These are phyloP conservation scores for Thunnus thynnus DNA, from an alignment of 2,113 vertebrate species.

Conservation along the genomic window DNA sequence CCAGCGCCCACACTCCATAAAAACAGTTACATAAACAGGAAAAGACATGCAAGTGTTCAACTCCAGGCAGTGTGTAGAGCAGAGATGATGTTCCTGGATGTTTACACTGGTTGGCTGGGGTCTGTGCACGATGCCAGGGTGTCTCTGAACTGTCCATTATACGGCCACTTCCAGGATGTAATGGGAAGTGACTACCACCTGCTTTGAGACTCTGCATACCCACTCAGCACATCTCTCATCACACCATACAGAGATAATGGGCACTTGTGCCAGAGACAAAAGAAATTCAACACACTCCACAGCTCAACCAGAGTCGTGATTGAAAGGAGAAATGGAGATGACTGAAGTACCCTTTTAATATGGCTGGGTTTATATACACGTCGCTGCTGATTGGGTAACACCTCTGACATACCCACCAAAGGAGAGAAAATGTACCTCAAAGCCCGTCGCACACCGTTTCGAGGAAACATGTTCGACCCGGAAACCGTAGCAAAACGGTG, in stretches of 20 bases:
- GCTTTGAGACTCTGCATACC: not conserved
- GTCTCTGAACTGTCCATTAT: not conserved
- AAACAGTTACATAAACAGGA: not conserved
- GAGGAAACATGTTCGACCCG: no score
- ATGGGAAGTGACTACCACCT: not conserved
- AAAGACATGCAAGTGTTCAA: not conserved
- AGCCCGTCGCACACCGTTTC: not conserved
- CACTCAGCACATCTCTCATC: not conserved
- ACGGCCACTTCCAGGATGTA: no score
- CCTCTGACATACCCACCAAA: not conserved
- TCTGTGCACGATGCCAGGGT: not conserved
- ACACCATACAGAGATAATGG: not conserved
- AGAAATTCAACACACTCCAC: no score
- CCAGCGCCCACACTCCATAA: not conserved
- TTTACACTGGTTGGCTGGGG: no score
- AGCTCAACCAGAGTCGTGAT: not conserved
- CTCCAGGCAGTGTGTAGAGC: not conserved
- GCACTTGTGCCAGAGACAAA: not conserved
- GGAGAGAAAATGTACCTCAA: not conserved
- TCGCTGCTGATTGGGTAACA: not conserved
- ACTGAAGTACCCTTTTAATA: not conserved
- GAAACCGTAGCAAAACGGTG: no score
- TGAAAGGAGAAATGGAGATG: not conserved
- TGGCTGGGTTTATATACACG: no score
- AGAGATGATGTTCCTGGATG: not conserved